Percentiles rank a stretch among this genome's conserved stretches.
Evolutionary conservation across 2,888 invertebrate genomes (phyloP).

Genomic region (Thymelicus lineola): DNA sequence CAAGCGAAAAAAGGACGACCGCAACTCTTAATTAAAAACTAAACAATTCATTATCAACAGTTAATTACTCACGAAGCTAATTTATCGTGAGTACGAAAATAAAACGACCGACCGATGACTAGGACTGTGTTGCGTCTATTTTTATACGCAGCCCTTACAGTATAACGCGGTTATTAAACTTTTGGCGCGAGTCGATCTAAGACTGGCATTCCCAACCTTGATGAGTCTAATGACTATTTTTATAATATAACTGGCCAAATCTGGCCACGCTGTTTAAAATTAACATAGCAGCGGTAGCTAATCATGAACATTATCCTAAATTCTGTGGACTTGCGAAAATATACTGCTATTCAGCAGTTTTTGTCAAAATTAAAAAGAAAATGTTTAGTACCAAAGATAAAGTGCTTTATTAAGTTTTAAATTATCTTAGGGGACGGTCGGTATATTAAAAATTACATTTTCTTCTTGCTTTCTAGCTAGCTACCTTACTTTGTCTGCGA

Average conservation of each 20-base stretch:
- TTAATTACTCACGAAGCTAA: constrained; percentile 39
- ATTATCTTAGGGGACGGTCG: no score
- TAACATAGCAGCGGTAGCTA: no score
- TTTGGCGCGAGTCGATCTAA: constrained; percentile 39
- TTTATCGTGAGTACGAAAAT: constrained; percentile 39
- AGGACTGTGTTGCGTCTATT: constrained; percentile 43
- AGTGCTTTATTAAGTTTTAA: no score
- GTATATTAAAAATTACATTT: no score
- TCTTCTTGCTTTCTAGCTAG: no score
- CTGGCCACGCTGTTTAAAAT: no score
- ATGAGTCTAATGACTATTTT: constrained; percentile 13
- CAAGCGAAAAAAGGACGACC: constrained; percentile 19
- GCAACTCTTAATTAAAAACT: constrained; percentile 34
- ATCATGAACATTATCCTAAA: no score
- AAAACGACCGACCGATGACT: constrained; percentile 39
- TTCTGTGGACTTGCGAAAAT: no score
- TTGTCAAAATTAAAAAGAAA: no score
- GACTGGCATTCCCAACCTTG: constrained; percentile 39
- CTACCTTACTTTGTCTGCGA: no score
- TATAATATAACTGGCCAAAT: neutral
- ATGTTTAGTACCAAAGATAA: constrained; percentile 29
- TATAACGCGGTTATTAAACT: constrained; percentile 47
- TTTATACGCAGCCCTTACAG: constrained; percentile 41
- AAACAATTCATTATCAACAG: constrained; percentile 38
- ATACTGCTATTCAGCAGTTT: no score